These are phyloP conservation scores for Lissocephala sabroskyi DNA, from an alignment of 2,888 invertebrate genomes.

Conservation along the genomic window DNA sequence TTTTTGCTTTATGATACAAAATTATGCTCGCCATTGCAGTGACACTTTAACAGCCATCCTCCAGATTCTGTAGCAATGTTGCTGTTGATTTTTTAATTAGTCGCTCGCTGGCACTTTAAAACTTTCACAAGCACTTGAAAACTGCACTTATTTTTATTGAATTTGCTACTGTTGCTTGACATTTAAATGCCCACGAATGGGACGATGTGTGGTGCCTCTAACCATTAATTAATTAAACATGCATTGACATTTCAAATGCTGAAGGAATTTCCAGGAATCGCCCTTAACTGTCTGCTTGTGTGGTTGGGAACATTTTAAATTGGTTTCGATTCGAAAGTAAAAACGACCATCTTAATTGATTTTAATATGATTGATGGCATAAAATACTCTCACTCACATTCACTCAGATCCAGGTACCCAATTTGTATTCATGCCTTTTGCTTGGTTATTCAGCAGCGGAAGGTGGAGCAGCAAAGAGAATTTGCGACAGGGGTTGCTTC, in stretches of 20 bases:
- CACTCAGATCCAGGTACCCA: too few species aligned
- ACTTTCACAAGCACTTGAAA: constrained; percentile 36
- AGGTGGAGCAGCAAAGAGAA: too few species aligned
- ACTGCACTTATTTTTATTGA: constrained; percentile 11
- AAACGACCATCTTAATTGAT: constrained; percentile 53
- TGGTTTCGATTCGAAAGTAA: too few species aligned
- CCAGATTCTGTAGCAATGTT: background rate
- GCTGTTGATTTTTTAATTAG: constrained; percentile 28
- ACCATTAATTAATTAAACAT: constrained; percentile 42
- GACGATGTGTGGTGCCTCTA: background rate
- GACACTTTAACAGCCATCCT: constrained; percentile 16
- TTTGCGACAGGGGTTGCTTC: too few species aligned
- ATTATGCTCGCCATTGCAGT: constrained; percentile 14
- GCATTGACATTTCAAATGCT: constrained; percentile 10
- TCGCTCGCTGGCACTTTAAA: constrained; percentile 30
- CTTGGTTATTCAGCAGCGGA: too few species aligned
- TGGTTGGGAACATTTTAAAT: too few species aligned
- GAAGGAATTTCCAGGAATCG: too few species aligned
- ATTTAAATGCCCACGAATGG: constrained; percentile 31
- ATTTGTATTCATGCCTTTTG: too few species aligned
- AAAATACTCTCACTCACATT: constrained; percentile 6
- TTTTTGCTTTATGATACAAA: constrained; percentile 16
- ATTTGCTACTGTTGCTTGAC: constrained; percentile 15
- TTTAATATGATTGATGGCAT: constrained; percentile 51
- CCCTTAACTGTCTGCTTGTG: too few species aligned